Percentiles rank a stretch among this genome's conserved stretches.
phyloP scores from a whole-genome alignment of 2,888 invertebrate genomes.

The Sturmia bella region DNA sequence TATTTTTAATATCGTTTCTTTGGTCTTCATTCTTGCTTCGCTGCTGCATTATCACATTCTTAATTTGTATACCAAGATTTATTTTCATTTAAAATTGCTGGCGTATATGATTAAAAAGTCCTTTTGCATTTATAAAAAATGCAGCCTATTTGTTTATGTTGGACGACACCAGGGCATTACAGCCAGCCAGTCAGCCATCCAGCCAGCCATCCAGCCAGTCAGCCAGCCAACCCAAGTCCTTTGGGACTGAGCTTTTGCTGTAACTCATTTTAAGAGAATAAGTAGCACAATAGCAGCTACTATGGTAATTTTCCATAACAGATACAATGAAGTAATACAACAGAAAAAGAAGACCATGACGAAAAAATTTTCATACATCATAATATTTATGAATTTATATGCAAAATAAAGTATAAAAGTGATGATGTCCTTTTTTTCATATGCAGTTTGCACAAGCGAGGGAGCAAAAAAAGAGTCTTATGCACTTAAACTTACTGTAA shows the following conservation, averaged over 20 bases:
- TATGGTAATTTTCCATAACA: not conserved
- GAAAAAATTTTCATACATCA: not conserved
- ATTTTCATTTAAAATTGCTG: conserved; percentile 49
- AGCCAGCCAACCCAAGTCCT: not conserved
- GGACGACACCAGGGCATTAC: not conserved
- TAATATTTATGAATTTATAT: conserved; percentile 20
- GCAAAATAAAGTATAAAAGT: not conserved
- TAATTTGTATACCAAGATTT: conserved; percentile 23
- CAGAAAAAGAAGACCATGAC: not conserved
- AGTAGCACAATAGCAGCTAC: not conserved
- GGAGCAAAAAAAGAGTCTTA: conserved; percentile 9
- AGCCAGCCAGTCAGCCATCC: not conserved
- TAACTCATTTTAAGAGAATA: not conserved
- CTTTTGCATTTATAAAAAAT: not conserved
- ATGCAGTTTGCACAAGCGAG: not conserved
- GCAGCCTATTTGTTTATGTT: conserved; percentile 9
- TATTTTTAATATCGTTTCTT: not conserved
- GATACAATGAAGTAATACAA: too few relatives aligned
- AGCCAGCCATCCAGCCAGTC: not conserved
- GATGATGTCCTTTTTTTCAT: not conserved
- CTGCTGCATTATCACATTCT: conserved; percentile 12
- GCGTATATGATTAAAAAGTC: conserved; percentile 31
- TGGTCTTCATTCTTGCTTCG: not conserved
- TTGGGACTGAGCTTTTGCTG: not conserved
- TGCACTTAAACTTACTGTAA: conserved; percentile 88